phyloP scores from a whole-genome alignment of 2,888 invertebrate species.

The Hololepta plana region DNA sequence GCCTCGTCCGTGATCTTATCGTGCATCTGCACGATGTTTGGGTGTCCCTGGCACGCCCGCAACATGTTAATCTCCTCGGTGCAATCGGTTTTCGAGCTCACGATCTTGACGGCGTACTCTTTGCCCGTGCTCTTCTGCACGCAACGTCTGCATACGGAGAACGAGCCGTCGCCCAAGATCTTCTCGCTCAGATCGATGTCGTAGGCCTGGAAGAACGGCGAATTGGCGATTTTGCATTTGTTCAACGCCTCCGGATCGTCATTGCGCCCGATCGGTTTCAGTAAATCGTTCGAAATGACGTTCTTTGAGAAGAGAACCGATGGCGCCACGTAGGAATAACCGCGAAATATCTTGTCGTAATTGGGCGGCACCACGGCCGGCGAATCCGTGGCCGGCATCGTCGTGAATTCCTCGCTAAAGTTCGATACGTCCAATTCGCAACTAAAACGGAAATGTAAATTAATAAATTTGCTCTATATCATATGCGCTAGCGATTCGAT shows the following conservation, averaged over 20 bases:
- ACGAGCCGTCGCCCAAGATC: constrained; percentile 75
- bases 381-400: constrained; percentile 78
- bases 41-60: constrained; percentile 71
- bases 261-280: constrained; percentile 36
- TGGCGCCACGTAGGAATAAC: constrained; percentile 91
- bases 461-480: neutral
- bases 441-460: neutral
- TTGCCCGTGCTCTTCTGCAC: constrained; percentile 51
- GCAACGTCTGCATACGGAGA: constrained; percentile 73
- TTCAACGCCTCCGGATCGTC: constrained; percentile 13
- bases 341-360: constrained; percentile 73
- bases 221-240: constrained; percentile 33
- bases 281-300: constrained; percentile 53
- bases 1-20: constrained; percentile 72
- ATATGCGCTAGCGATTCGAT: neutral
- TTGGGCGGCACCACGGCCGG: constrained; percentile 77
- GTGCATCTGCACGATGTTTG: constrained; percentile 67
- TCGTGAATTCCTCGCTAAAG: constrained; percentile 93
- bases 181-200: constrained; percentile 50
- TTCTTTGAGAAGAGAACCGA: constrained; percentile 72
- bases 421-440: constrained; percentile 82
- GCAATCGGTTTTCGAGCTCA: constrained; percentile 45
- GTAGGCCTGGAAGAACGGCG: constrained; percentile 73
- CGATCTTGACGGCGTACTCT: constrained; percentile 79
- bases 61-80: constrained; percentile 61